Conservation (phyloP, 2,888 invertebrate genomes). For the Mythimna lalbum region DNA sequence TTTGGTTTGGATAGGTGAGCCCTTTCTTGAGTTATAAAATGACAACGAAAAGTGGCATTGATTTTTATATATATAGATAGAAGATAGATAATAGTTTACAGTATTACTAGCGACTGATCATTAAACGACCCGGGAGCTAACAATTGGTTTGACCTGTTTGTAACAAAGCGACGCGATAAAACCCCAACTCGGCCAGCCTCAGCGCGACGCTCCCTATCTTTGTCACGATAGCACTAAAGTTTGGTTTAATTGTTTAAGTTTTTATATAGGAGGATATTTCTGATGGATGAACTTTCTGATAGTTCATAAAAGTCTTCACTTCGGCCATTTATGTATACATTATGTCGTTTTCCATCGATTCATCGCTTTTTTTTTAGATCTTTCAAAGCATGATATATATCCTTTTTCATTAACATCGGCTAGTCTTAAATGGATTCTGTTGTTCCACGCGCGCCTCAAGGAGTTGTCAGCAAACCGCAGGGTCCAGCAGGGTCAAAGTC, state of each 20-base stretch:
- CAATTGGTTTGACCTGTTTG: conserved; percentile 32
- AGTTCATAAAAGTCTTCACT: not conserved
- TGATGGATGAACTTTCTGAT: conserved; percentile 19
- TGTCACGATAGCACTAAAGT: conserved; percentile 12
- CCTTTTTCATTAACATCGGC: not conserved
- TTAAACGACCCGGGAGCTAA: not conserved
- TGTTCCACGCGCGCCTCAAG: too few relatives aligned
- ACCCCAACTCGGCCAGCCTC: not conserved
- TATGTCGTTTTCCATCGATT: too few relatives aligned
- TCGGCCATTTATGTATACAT: not conserved
- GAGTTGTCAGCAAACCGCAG: too few relatives aligned
- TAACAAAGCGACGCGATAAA: conserved; percentile 20
- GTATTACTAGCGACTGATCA: not conserved
- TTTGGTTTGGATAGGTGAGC: too few relatives aligned
- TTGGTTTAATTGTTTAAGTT: conserved; percentile 28
- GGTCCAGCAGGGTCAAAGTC: too few relatives aligned
- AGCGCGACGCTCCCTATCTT: conserved; percentile 12
- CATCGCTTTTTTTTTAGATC: not conserved
- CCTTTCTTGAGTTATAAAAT: too few relatives aligned
- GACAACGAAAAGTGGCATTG: too few relatives aligned
- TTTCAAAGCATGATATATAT: not conserved
- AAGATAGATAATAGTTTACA: not conserved
- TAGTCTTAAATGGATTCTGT: not conserved
- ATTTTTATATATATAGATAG: too few relatives aligned
- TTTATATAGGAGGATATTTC: not conserved